Evolutionary conservation across 2,888 invertebrate genomes (phyloP), one percentile per base, ranked within the genome.

Genomic region (Stegana nigrithorax): DNA sequence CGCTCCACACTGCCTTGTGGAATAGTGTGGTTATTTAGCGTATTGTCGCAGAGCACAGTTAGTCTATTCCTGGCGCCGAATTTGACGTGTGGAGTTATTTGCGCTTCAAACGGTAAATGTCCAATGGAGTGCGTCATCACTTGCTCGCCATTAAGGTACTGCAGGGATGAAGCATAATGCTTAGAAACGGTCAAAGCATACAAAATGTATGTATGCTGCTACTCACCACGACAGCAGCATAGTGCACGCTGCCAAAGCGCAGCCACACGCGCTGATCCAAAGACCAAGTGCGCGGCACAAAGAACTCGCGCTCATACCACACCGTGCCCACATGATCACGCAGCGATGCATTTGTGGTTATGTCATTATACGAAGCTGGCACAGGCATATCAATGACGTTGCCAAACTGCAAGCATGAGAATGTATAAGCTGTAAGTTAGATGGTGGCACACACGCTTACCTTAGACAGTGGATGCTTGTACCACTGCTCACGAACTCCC

Each of bases 301-400:
- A 93, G 86, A 97, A 97, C 2, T 89, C 89, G 14, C 92, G 87
- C 78, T 96, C 94, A 84, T 98, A 98, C 98, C 98, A 99, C 23
- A 95, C 98, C 81, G 96, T 90, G 0, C 98, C 98, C 1, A 98
- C 92, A 86, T 97, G 96, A 85, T 98, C 97, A n/a, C 97, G 87
- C 2, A 97, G 84, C 0, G 36, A 21, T 4, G 55, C 39, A 10
- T 94, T 92, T 56, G 93, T 91, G 0, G 95, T 94, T 12, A 99
- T 89, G 84, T 99, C 98, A 82, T 98, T 98, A 88, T 93, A 98
- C 59, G 97, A 97, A 0, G 95, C 91, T 0, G 98, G 98, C 5
- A 98, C 97, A 4, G 98, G 97, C 96, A 98, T 98, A 19, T 90
- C 87, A 44, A 93, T 91, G 1, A 92, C 90, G 29, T 90, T 84